phyloP scores from a whole-genome alignment of 2,888 invertebrate species.

The Limulus polyphemus region DNA sequence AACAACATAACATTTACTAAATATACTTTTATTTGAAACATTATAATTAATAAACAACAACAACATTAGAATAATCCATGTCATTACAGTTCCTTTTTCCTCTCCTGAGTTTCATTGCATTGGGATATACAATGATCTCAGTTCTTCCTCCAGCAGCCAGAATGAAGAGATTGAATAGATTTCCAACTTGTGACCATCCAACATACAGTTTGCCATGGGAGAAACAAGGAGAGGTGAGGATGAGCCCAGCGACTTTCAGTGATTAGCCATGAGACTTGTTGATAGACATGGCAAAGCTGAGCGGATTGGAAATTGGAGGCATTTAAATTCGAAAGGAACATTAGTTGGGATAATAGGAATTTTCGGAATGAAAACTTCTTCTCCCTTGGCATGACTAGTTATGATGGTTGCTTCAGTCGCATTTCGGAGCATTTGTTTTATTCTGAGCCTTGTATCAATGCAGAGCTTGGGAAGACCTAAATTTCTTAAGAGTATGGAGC shows the following conservation, averaged over 20 bases:
- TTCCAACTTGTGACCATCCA: slow-evolving; percentile 21
- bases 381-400: slow-evolving; percentile 1
- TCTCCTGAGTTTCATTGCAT: no score
- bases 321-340: slow-evolving; percentile 17
- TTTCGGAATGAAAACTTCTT: slow-evolving; percentile 20
- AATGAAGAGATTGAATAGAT: no score
- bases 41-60: no score
- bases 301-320: slow-evolving; percentile 23
- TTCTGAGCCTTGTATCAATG: slow-evolving; percentile 29
- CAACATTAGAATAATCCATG: no score
- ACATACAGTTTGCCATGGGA: slow-evolving; percentile 32
- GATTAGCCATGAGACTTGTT: slow-evolving; percentile 23
- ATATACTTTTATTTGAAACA: no score
- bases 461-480: slow-evolving; percentile 19
- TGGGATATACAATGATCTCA: no score
- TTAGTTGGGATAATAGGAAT: slow-evolving; percentile 22
- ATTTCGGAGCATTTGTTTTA: slow-evolving; percentile 21
- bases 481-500: no score
- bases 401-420: slow-evolving; percentile 24
- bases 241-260: slow-evolving; percentile 15
- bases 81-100: no score
- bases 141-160: slow-evolving; percentile 3
- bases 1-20: no score
- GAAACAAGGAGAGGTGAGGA: slow-evolving; percentile 24
- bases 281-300: slow-evolving; percentile 22